These are phyloP conservation scores for Lasioglossum vierecki DNA, from an alignment of 2,888 invertebrate genomes.

Conservation along the genomic window DNA sequence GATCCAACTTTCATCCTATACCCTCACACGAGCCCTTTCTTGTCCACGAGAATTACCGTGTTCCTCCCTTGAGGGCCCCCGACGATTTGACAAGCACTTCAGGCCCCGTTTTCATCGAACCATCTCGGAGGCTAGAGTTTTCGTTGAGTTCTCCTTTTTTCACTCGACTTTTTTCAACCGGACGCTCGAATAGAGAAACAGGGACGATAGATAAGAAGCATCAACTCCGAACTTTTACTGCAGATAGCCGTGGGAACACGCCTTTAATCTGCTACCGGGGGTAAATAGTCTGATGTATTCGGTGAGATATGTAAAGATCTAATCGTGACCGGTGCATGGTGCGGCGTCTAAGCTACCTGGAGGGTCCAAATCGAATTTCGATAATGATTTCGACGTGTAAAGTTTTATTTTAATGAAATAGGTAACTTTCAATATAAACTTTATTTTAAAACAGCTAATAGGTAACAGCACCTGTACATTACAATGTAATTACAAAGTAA, in stretches of 20 bases:
- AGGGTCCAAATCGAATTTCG: neutral
- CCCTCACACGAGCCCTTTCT: neutral
- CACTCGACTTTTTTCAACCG: neutral
- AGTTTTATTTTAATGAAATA: no score
- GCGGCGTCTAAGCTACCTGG: neutral
- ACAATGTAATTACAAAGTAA: no score
- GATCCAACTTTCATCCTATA: conserved; percentile 31
- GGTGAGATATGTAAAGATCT: neutral
- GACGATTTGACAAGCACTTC: neutral
- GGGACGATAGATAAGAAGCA: neutral
- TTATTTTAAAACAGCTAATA: no score
- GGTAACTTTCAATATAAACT: no score
- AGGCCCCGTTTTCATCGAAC: neutral
- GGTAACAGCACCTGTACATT: no score
- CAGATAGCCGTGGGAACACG: neutral
- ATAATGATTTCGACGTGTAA: neutral
- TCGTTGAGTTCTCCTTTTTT: neutral
- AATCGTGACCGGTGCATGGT: neutral
- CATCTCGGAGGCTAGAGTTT: neutral
- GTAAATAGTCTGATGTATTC: neutral
- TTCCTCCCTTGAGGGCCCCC: neutral
- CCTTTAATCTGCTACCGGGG: neutral
- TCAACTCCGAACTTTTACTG: neutral
- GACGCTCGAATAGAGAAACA: neutral
- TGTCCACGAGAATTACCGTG: conserved; percentile 6